A percentile compares a stretch with the other conserved stretches of the same genome.
Evolutionary conservation across 2,888 invertebrate genomes (phyloP).

Genomic region (Coronaproctus castanopsis): DNA sequence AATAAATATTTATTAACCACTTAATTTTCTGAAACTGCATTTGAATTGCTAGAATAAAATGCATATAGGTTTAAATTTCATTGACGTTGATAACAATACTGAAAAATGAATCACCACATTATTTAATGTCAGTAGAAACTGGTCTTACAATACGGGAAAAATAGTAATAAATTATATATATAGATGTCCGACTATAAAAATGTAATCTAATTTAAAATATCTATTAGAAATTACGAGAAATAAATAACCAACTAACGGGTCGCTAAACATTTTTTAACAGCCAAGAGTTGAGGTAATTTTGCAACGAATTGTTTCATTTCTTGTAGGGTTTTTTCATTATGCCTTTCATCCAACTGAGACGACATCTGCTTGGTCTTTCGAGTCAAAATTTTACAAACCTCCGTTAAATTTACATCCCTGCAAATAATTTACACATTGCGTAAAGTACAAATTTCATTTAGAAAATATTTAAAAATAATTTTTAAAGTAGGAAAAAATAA

Average conservation of each 20-base stretch:
- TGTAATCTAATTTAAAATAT: no score
- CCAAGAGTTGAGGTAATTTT: constrained; percentile 65
- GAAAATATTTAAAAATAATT: not conserved
- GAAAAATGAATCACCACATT: no score
- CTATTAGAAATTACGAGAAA: not conserved
- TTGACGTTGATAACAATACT: no score
- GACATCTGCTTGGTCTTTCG: constrained; percentile 71
- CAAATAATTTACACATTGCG: not conserved
- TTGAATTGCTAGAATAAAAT: no score
- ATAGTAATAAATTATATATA: no score
- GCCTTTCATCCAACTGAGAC: constrained; percentile 59
- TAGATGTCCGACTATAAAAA: no score
- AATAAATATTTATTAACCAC: no score
- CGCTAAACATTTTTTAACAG: constrained; percentile 66
- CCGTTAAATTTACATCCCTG: constrained; percentile 80
- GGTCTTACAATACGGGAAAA: no score
- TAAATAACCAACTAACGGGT: constrained; percentile 27
- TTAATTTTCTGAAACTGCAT: no score
- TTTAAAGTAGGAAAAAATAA: not conserved
- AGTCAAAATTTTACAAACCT: constrained; percentile 65
- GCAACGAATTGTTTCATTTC: constrained; percentile 88
- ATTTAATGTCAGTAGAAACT: no score
- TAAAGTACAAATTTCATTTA: not conserved
- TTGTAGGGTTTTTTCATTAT: constrained; percentile 64
- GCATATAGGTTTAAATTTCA: no score